Conservation (phyloP, 2,888 invertebrate genomes). For the Mesorhabditis sp. region DNA sequence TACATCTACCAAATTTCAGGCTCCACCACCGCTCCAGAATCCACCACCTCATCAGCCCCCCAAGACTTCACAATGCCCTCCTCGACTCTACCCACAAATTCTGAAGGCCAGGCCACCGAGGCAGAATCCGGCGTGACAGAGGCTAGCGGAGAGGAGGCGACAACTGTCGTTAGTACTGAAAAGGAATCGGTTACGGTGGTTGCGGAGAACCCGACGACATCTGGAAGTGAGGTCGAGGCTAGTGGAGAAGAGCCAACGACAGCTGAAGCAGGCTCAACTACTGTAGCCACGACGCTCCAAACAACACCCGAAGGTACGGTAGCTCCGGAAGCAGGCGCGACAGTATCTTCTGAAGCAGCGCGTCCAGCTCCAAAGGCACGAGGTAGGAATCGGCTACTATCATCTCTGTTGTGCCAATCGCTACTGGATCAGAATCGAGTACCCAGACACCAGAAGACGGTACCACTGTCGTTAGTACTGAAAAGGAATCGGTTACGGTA, state of each 20-base stretch:
- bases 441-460: slow-evolving; percentile 14
- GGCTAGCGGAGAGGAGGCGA: slow-evolving; percentile 10
- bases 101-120: slow-evolving; percentile 5
- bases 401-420: not conserved
- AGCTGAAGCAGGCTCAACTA: not conserved
- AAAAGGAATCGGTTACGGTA: not conserved
- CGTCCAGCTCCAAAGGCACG: no score
- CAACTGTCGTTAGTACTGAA: slow-evolving; percentile 7
- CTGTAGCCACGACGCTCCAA: no score
- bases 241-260: slow-evolving; percentile 15
- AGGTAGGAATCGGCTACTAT: slow-evolving; percentile 5
- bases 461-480: not conserved
- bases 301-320: no score
- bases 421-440: slow-evolving; percentile 10
- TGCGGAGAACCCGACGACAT: slow-evolving; percentile 5
- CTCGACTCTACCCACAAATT: slow-evolving; percentile 7
- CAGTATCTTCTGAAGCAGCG: no score
- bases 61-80: not conserved
- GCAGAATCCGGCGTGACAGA: not conserved
- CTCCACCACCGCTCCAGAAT: slow-evolving; percentile 7
- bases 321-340: no score
- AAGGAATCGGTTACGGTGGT: slow-evolving; percentile 9
- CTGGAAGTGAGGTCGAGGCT: slow-evolving; percentile 9
- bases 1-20: slow-evolving; percentile 10
- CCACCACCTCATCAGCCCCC: not conserved